Base-by-base conservation (phyloP, 2,113 vertebrate genomes). In the Siphamia tubifer region DNA sequence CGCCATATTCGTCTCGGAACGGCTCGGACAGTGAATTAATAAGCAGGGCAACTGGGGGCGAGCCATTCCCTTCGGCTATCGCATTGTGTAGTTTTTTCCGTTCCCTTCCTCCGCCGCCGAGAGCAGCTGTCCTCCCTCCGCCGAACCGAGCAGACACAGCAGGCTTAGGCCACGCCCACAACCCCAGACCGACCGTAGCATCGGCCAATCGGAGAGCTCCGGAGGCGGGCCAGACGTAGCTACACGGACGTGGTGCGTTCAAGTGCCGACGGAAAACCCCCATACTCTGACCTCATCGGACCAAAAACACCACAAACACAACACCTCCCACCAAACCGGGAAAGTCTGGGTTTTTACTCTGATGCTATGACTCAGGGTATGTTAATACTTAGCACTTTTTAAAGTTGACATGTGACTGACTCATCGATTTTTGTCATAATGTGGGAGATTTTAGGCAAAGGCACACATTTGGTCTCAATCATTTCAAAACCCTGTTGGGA, bases 71-170 rank as follows among this genome's bases (percentile, higher is more conserved):
- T 58, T 54, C 30, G 40, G 51, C 53, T 79, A 74, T 64, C 42
- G 73, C 89, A 81, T 77, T 55, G 65, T 81, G 48, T 13, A n/a
- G 60, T 15, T 68, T 36, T 60, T 63, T 57, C 60, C 27, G 38
- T 58, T 49, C 44, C 44, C 67, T 68, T 72, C 62, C 77, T 87
- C 72, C 38, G 64, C 81, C 56, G 67, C 74, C 57, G 36, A 69
- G 77, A 75, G 86, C 77, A 88, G 84, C 81, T 88, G 81, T 86
- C 85, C 73, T 70, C 75, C 64, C 58, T 52, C 68, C 42, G 64
- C 74, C 47, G 16, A 76, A 57, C 64, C 10, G 17, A 54, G 60
- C 69, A 81, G 68, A 73, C 61, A 56, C 77, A 38, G 78, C 65
- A 44, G 23, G 45, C 72, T 67, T 35, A 54, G 9, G 71, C 60